Conservation (phyloP, 30 jellyfish, hydroid and myxozoan genomes). For the Aurelia sp. region DNA sequence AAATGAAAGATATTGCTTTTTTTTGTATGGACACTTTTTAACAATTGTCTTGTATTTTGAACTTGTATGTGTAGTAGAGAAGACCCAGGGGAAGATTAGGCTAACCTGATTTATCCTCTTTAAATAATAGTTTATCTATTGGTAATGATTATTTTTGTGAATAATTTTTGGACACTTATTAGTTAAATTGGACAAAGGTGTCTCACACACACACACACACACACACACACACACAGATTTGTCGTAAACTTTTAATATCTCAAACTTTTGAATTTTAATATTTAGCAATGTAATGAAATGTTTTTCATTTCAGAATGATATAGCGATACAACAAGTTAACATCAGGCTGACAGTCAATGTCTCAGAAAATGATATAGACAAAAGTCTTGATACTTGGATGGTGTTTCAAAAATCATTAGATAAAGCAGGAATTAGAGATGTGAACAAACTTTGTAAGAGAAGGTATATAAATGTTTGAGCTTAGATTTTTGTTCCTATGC, state of each 20-base stretch:
- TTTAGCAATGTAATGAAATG: background rate
- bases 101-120: too few relatives aligned
- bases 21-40: too few relatives aligned
- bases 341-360: constrained; percentile 26
- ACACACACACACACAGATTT: too few relatives aligned
- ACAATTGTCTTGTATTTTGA: too few relatives aligned
- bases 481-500: background rate
- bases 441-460: constrained; percentile 9
- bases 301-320: constrained; percentile 17
- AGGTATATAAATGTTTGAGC: background rate
- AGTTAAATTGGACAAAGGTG: background rate
- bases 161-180: background rate
- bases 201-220: too few relatives aligned
- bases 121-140: too few relatives aligned
- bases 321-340: constrained; percentile 22
- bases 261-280: background rate
- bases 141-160: too few relatives aligned
- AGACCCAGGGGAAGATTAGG: too few relatives aligned
- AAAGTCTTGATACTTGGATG: constrained; percentile 43
- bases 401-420: constrained; percentile 25
- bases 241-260: background rate
- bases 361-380: constrained; percentile 13
- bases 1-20: too few relatives aligned
- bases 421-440: constrained; percentile 32
- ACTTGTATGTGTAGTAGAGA: too few relatives aligned